phyloP scores from a whole-genome alignment of 2,888 invertebrate genomes.

The Seira sanloemensis region DNA sequence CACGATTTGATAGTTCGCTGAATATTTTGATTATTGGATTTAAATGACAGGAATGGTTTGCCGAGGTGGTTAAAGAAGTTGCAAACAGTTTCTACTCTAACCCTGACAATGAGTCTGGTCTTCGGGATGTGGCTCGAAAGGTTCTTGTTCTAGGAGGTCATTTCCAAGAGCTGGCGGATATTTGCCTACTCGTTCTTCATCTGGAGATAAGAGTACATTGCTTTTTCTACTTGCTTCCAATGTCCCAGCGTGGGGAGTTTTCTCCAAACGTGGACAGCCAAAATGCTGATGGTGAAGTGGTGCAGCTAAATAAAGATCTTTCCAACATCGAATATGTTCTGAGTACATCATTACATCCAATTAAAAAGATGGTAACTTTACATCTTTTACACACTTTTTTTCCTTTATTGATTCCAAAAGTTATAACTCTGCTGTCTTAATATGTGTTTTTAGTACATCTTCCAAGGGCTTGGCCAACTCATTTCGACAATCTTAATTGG shows the following conservation, averaged over 20 bases:
- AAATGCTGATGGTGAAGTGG: slow-evolving; percentile 85
- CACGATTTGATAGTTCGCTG: no score
- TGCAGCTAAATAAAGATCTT: slow-evolving; percentile 87
- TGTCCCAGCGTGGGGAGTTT: slow-evolving; percentile 77
- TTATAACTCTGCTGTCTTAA: neutral
- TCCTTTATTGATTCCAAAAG: neutral
- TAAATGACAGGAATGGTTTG: slow-evolving; percentile 85
- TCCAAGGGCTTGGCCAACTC: slow-evolving; percentile 91
- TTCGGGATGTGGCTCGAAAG: slow-evolving; percentile 61
- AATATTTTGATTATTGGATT: slow-evolving; percentile 30
- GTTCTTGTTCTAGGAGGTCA: slow-evolving; percentile 81
- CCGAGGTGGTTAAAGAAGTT: slow-evolving; percentile 75
- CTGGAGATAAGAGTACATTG: slow-evolving; percentile 96
- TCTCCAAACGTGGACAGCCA: slow-evolving; percentile 82
- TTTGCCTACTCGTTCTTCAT: slow-evolving; percentile 92
- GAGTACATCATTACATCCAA: slow-evolving; percentile 84
- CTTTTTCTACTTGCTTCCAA: slow-evolving; percentile 90
- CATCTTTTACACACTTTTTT: slow-evolving; percentile 65
- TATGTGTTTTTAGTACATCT: slow-evolving; percentile 83
- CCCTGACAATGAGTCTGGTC: slow-evolving; percentile 39
- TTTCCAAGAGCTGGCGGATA: slow-evolving; percentile 92
- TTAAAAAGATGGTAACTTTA: slow-evolving; percentile 84
- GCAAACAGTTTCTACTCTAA: slow-evolving; percentile 59
- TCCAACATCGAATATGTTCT: slow-evolving; percentile 87
- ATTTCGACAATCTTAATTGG: slow-evolving; percentile 88